Conservation (phyloP, 2,888 invertebrate species). For the Pediacus dermestoides region DNA sequence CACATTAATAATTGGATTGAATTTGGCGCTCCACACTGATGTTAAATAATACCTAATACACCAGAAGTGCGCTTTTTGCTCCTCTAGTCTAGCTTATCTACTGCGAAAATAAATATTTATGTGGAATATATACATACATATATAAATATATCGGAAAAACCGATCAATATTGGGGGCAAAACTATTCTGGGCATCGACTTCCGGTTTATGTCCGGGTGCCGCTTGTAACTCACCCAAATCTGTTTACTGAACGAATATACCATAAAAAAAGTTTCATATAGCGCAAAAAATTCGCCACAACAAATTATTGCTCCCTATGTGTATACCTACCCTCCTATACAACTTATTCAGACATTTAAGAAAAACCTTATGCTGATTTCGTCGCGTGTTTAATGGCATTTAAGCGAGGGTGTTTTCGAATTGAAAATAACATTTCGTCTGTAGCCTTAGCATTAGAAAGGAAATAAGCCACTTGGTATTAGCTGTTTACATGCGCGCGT, state of each 20-base stretch:
- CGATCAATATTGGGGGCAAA: constrained; percentile 21
- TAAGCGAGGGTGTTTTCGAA: constrained; percentile 1
- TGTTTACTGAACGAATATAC: constrained; percentile 24
- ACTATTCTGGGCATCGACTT: constrained; percentile 26
- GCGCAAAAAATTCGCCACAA: too few species aligned
- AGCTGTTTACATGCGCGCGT: constrained; percentile 3
- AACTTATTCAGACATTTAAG: neutral
- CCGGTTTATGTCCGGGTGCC: constrained; percentile 30
- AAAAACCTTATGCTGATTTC: neutral
- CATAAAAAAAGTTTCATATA: too few species aligned
- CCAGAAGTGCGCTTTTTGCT: too few species aligned
- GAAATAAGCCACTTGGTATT: constrained; percentile 3
- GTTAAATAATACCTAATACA: too few species aligned
- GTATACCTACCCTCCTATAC: too few species aligned
- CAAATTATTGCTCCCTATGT: too few species aligned
- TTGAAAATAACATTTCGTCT: constrained; percentile 2
- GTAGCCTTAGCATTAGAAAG: too few species aligned
- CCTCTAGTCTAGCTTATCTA: too few species aligned
- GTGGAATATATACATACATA: too few species aligned
- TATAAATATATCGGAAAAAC: neutral
- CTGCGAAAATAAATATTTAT: too few species aligned
- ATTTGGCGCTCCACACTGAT: too few species aligned
- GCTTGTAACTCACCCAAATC: constrained; percentile 28
- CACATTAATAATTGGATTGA: too few species aligned
- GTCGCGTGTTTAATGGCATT: constrained; percentile 2